A percentile compares a stretch with the other conserved stretches of the same genome.
phyloP scores from a whole-genome alignment of 2,888 invertebrate genomes.

The Cenopis cana region DNA sequence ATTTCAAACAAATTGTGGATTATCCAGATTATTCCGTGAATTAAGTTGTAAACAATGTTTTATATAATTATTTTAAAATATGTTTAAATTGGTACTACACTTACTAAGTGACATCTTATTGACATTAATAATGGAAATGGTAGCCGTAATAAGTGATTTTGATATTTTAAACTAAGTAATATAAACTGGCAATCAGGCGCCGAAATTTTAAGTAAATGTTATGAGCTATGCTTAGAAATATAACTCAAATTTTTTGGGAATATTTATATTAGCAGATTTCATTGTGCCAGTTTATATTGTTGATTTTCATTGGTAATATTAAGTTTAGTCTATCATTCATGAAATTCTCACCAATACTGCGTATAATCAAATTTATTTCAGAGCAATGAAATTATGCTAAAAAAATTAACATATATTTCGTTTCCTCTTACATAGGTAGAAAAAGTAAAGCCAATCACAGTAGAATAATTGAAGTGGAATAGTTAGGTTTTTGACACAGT shows the following conservation, averaged over 20 bases:
- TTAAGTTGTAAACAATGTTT: constrained; percentile 35
- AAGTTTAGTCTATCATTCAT: neutral
- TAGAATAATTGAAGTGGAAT: neutral
- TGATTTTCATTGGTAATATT: neutral
- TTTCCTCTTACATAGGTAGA: no score
- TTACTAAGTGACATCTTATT: neutral
- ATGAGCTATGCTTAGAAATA: neutral
- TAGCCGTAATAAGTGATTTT: neutral
- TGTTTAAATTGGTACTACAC: constrained; percentile 6
- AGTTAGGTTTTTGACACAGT: neutral
- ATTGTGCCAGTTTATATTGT: neutral
- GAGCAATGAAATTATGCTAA: neutral
- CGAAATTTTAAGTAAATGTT: neutral
- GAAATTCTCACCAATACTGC: neutral
- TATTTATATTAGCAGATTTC: neutral
- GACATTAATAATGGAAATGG: constrained; percentile 9
- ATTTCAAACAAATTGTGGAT: constrained; percentile 29
- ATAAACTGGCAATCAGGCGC: neutral
- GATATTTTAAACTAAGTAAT: neutral
- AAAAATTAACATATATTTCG: no score
- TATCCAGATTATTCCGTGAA: constrained; percentile 22
- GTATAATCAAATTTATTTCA: neutral
- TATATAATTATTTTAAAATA: constrained; percentile 1
- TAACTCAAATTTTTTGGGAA: neutral
- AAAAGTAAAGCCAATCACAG: no score